phyloP scores from a whole-genome alignment of 2,797 vertebrate species.

The Gobio occitaniae region DNA sequence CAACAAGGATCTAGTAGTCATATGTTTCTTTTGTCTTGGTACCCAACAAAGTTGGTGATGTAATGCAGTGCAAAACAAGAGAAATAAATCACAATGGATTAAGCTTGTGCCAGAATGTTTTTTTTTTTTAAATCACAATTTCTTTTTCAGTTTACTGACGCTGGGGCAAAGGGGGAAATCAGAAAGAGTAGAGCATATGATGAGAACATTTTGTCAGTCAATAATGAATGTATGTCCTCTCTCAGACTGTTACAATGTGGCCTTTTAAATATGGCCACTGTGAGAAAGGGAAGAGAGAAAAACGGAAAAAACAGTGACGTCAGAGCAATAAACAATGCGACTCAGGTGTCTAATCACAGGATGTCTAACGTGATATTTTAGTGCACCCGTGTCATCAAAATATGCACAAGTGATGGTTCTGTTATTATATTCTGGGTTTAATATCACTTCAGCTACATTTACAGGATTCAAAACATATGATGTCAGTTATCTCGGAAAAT shows the following conservation, averaged over 20 bases:
- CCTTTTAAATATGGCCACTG: neutral
- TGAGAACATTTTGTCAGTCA: neutral
- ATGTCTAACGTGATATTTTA: conserved; percentile 41
- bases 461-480: neutral
- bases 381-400: conserved; percentile 24
- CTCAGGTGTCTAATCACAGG: conserved; percentile 52
- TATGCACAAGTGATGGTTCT: neutral
- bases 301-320: conserved; percentile 18
- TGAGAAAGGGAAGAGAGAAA: conserved; percentile 11
- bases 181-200: neutral
- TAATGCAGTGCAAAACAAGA: neutral
- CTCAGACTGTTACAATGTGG: neutral
- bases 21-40: neutral
- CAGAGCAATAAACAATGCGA: conserved; percentile 32
- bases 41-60: neutral
- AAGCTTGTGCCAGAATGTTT: neutral
- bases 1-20: neutral
- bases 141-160: neutral
- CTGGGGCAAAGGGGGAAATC: neutral
- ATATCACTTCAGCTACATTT: neutral
- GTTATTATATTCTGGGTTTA: neutral
- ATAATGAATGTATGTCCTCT: neutral
- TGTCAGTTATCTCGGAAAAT: neutral
- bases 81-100: neutral
- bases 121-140: neutral